phyloP scores from a whole-genome alignment of 2,113 vertebrate genomes.

The Anarrhichthys ocellatus region DNA sequence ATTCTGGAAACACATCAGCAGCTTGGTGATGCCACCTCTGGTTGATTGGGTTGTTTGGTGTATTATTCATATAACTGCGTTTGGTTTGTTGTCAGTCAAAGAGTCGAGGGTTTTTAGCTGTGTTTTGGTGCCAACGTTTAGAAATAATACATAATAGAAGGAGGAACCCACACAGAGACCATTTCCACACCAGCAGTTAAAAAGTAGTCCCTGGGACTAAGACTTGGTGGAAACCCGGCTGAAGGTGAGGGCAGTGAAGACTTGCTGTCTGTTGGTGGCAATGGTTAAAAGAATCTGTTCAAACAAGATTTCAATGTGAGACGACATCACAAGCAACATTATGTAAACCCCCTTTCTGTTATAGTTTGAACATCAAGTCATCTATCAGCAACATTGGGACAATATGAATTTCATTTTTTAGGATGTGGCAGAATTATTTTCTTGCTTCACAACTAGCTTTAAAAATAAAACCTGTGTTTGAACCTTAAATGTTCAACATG shows the following conservation, averaged over 20 bases:
- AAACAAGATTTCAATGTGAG: not conserved
- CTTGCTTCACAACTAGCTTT: not conserved
- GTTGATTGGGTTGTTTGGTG: not conserved
- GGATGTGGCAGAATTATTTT: not conserved
- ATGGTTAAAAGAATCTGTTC: not conserved
- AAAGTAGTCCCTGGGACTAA: not conserved
- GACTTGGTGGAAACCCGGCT: not conserved
- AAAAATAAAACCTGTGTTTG: no score
- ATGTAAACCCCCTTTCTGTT: not conserved
- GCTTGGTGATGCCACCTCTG: not conserved
- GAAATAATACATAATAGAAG: constrained; percentile 3
- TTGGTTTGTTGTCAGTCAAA: not conserved
- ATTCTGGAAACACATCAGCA: not conserved
- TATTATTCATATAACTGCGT: not conserved
- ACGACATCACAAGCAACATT: not conserved
- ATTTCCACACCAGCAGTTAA: constrained; percentile 25
- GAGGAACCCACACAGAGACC: constrained; percentile 2
- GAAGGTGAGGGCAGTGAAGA: not conserved
- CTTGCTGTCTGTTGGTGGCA: not conserved
- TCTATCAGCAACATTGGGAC: not conserved
- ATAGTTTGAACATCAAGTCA: not conserved
- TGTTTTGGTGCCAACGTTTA: constrained; percentile 23
- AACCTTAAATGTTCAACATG: not conserved
- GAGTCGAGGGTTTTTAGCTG: not conserved
- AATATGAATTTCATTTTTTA: not conserved